Percentiles rank a stretch among this genome's conserved stretches.
These are phyloP conservation scores for honey bee (Apis mellifera) DNA, from an alignment of 1,140 invertebrate genomes.

Conservation along the genomic window DNA sequence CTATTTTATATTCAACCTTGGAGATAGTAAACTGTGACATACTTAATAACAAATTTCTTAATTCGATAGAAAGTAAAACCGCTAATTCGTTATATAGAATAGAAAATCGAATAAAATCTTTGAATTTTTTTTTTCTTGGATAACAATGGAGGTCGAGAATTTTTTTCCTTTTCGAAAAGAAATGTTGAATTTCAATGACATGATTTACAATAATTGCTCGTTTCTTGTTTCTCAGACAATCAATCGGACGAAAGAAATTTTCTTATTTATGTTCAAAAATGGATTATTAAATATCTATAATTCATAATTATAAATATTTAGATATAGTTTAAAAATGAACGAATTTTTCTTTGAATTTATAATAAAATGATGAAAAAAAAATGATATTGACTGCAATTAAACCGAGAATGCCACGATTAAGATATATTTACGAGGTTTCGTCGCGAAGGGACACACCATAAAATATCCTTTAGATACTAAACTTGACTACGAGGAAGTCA, in stretches of 20 bases:
- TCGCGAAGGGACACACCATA: conserved; percentile 11
- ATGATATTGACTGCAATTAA: no score
- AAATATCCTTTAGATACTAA: conserved; percentile 26
- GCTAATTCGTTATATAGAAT: neutral
- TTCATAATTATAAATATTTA: no score
- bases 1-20: neutral
- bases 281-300: no score
- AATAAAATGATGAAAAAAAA: no score
- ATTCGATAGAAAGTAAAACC: neutral
- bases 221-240: neutral
- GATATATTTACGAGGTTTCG: conserved; percentile 13
- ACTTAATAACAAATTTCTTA: neutral
- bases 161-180: neutral
- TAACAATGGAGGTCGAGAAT: no score
- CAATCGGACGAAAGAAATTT: no score
- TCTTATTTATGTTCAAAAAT: no score
- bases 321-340: no score
- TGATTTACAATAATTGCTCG: neutral
- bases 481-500: conserved; percentile 32
- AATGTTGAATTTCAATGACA: neutral
- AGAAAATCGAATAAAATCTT: neutral
- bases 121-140: neutral
- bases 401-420: neutral
- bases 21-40: neutral
- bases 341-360: no score